Evolutionary conservation across 2,797 vertebrate genomes (phyloP).

Genomic region (Syngnathus rostellatus): DNA sequence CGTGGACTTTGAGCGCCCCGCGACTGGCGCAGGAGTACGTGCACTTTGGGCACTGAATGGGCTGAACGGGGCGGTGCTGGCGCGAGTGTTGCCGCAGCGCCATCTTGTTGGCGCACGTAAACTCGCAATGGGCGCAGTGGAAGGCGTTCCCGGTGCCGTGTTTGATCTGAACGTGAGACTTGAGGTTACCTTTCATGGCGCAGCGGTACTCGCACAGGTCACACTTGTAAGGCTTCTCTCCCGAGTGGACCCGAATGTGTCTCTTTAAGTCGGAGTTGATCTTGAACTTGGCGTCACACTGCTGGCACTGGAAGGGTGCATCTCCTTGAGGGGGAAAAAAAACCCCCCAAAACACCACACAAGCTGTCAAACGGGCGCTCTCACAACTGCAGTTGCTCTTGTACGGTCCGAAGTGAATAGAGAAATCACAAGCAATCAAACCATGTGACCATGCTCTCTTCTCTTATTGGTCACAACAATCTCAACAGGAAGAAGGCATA

Average conservation of each 20-base stretch:
- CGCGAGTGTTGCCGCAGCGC: constrained; percentile 83
- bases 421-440: not conserved
- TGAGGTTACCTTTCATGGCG: constrained; percentile 97
- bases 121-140: constrained; percentile 82
- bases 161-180: constrained; percentile 90
- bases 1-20: constrained; percentile 85
- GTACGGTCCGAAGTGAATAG: not conserved
- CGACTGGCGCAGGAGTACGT: constrained; percentile 89
- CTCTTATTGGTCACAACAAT: not conserved
- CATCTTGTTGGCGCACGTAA: constrained; percentile 84
- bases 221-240: constrained; percentile 95
- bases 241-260: constrained; percentile 91
- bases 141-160: constrained; percentile 78
- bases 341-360: too few relatives aligned
- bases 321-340: constrained; percentile 69
- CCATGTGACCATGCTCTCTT: not conserved
- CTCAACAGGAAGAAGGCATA: too few relatives aligned
- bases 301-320: constrained; percentile 91
- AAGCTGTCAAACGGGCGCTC: not conserved
- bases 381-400: not conserved
- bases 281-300: constrained; percentile 97
- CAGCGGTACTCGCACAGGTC: constrained; percentile 93
- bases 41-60: constrained; percentile 83
- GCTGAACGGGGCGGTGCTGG: constrained; percentile 80
- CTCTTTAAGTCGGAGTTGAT: constrained; percentile 98